Base-by-base conservation (phyloP, 2,888 invertebrate species). In the Cataglyphis cursor region DNA sequence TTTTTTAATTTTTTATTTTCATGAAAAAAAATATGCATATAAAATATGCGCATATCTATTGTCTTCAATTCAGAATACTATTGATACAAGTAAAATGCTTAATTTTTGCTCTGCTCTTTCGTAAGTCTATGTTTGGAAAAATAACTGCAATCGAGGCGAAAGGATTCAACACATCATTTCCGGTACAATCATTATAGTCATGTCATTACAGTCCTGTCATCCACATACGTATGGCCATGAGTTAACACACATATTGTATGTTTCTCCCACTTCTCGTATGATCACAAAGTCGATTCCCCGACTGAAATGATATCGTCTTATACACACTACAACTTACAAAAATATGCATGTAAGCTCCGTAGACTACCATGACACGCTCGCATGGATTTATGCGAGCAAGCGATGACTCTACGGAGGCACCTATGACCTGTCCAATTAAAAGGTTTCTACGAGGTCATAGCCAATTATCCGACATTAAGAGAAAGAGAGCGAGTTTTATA, bases 221-320 rank as follows among this genome's bases (percentile, higher is more conserved):
- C 4, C 59, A 59, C 68, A 48, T 59, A 59, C 35, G 21, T 35
- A 35, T 51, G 10, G 31, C 31, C 10, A 35, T 9, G 65, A 28
- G 24, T 9, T 18, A 21, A 68, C 57, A 38, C 28, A 28, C 59
- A 68, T 61, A 18, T 24, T 51, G 41, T 35, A 70, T 12, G 78
- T 68, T 24, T 68, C 66, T 82, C 61, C 64, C 38, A 66, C 72
- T 75, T 64, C 65, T 48, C 65, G 41, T 64, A 65, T 81, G 88
- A 85, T 89, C 85, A 83, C 85, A 85, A 88, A 88, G 87, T 85
- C 85, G 80, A 78, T 66, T 74, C 81, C 54, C 57, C 59, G 73
- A 72, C 82, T 90, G 89, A 87, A 90, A 90, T 89, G 86, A 90
- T 87, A 89, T 82, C 83, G 85, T 61, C 59, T 44, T 54, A 66